Percentiles rank a stretch among this genome's conserved stretches.
Evolutionary conservation across 2,888 invertebrate genomes (phyloP).

Genomic region (Mythimna impura): DNA sequence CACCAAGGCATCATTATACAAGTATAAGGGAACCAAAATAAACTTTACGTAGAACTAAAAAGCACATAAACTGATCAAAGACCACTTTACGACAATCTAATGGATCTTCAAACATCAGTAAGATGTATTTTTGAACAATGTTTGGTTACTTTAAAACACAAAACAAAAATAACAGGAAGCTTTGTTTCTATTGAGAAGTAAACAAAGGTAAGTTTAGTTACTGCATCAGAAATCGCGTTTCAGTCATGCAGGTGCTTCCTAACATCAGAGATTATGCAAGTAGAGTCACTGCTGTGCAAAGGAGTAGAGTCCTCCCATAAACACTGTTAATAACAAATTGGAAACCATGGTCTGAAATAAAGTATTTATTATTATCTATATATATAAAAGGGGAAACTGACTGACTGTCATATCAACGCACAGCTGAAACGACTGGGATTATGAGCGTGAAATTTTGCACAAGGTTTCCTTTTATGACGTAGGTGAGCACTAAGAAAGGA

Average conservation of each 20-base stretch:
- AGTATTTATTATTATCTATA: too few species aligned
- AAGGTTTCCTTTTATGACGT: too few species aligned
- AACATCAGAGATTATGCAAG: background rate
- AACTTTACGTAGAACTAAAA: slow-evolving; percentile 54
- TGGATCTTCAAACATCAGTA: slow-evolving; percentile 51
- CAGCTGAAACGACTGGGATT: too few species aligned
- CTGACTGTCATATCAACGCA: too few species aligned
- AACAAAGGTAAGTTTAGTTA: slow-evolving; percentile 13
- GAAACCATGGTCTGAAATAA: too few species aligned
- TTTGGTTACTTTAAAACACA: slow-evolving; percentile 43
- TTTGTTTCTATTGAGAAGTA: slow-evolving; percentile 7
- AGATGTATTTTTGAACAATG: slow-evolving; percentile 41
- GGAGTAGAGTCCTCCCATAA: background rate
- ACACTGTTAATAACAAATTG: too few species aligned
- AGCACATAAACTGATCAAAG: slow-evolving; percentile 61
- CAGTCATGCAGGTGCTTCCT: background rate
- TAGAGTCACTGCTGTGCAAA: background rate
- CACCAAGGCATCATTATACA: slow-evolving; percentile 29
- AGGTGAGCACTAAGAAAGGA: too few species aligned
- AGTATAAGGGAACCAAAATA: slow-evolving; percentile 50
- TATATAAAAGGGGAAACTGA: too few species aligned
- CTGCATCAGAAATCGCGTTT: slow-evolving; percentile 1
- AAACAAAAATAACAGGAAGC: slow-evolving; percentile 44
- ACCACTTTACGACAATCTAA: slow-evolving; percentile 57
- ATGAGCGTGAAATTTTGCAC: too few species aligned